Evolutionary conservation across 2,888 invertebrate species (phyloP).

Genomic region (Polydesmus complanatus): DNA sequence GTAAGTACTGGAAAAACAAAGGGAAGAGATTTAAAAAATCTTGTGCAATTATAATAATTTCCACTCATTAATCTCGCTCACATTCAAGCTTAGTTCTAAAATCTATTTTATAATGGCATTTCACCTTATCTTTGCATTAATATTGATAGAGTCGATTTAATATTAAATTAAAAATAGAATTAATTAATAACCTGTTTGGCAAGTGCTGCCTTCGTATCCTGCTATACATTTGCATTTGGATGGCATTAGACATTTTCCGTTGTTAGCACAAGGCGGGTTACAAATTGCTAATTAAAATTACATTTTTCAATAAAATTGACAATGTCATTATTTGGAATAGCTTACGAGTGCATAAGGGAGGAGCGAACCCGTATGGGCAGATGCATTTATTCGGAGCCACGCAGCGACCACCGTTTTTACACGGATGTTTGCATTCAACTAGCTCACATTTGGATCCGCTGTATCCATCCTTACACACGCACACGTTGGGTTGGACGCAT

Average conservation of each 20-base stretch:
- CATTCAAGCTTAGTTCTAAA: too few relatives aligned
- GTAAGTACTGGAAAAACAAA: too few relatives aligned
- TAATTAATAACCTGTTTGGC: conserved; percentile 8
- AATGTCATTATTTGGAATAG: not conserved
- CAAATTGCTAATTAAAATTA: conserved; percentile 11
- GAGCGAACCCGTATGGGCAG: conserved; percentile 10
- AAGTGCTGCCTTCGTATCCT: conserved; percentile 8
- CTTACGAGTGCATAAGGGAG: conserved; percentile 13
- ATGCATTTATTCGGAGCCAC: conserved; percentile 12
- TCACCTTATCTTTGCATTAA: too few relatives aligned
- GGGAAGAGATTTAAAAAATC: too few relatives aligned
- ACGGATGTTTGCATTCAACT: conserved; percentile 10
- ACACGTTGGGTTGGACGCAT: conserved; percentile 11
- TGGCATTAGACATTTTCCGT: conserved; percentile 11
- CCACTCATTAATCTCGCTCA: too few relatives aligned
- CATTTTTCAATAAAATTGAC: not conserved
- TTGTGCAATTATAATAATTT: too few relatives aligned
- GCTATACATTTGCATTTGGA: conserved; percentile 10
- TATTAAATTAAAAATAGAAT: not conserved
- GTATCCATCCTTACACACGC: conserved; percentile 11
- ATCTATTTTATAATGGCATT: too few relatives aligned
- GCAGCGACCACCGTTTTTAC: conserved; percentile 16
- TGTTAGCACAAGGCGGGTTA: conserved; percentile 12
- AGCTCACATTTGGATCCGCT: conserved; percentile 12
- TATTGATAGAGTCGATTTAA: too few relatives aligned